Percentiles rank a stretch among this genome's conserved stretches.
Evolutionary conservation across 2,113 vertebrate species (phyloP).

Genomic region (Jaculus jaculus): DNA sequence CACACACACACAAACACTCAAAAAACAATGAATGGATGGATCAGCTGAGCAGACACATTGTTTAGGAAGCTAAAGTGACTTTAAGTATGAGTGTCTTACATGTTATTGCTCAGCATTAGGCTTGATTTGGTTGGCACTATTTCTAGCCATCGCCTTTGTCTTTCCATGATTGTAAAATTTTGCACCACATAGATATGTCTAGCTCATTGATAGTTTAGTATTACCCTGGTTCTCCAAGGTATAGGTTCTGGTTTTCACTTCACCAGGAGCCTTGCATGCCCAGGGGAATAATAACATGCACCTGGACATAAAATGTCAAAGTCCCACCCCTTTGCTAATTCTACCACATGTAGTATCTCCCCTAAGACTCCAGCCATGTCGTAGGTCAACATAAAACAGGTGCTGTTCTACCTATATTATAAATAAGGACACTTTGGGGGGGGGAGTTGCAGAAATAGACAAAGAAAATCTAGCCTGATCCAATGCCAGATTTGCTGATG

Average conservation of each 20-base stretch:
- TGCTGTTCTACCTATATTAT: neutral
- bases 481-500: slow-evolving; percentile 37
- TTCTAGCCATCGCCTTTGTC: slow-evolving; percentile 14
- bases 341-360: neutral
- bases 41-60: neutral
- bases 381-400: slow-evolving; percentile 17
- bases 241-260: slow-evolving; percentile 40
- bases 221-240: neutral
- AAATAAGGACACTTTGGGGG: slow-evolving; percentile 29
- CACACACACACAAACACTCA: too few relatives aligned
- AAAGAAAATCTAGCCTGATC: slow-evolving; percentile 9
- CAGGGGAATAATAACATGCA: neutral
- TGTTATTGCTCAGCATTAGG: neutral
- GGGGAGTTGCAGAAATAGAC: slow-evolving; percentile 21
- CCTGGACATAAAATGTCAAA: neutral
- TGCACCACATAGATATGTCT: neutral
- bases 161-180: neutral
- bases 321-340: neutral
- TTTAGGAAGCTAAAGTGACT: neutral
- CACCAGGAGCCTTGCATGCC: neutral
- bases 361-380: neutral
- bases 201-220: neutral
- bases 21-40: neutral
- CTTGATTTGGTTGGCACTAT: slow-evolving; percentile 8
- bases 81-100: neutral